Evolutionary conservation across 2,888 invertebrate species (phyloP), one percentile per base, ranked within the genome.

Genomic region (Philaethria dido): DNA sequence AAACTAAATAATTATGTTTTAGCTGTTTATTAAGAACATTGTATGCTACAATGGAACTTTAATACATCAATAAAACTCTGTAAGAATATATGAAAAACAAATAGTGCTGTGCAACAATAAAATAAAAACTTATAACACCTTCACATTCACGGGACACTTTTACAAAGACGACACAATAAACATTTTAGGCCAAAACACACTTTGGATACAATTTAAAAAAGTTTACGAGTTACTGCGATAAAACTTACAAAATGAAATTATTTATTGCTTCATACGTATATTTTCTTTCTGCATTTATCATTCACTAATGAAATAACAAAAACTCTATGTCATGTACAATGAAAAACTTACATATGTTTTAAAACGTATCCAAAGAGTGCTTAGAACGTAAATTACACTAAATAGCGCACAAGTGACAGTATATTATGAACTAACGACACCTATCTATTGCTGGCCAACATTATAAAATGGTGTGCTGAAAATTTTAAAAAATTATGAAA

Each of bases 21-120:
- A 89, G 86, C 84, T 78, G 85, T 92, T 92, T 92, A 91, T 88
- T 91, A 85, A 86, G 88, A 89, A 89, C 89, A 88, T 86, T 86
- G 85, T 84, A 83, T 76, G 81, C 68, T 81, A 88, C 89, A 91
- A 88, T 86, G 81, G 77, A 80, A 78, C 74, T 80, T 82, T 82
- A 86, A 80, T 80, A 87, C 85, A 86, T 81, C 78, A 83, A 91
- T 91, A 89, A 91, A 92, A 83, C 89, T 91, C 89, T 92, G 85
- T 86, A 86, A 88, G 81, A 86, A 72, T 84, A 87, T 83, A 84
- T 79, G 79, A 84, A 88, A 88, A 91, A 89, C 85, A 91, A 88
- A 81, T 81, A 82, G 83, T 85, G 89, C 83, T 79, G 85, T 85
- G 86, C 87, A 91, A 90, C 90, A 91, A 91, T 85, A 86, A 91